Evolutionary conservation across 53 echinoderm and acorn worm species (phyloP).

Genomic region (Zoroaster sp.): DNA sequence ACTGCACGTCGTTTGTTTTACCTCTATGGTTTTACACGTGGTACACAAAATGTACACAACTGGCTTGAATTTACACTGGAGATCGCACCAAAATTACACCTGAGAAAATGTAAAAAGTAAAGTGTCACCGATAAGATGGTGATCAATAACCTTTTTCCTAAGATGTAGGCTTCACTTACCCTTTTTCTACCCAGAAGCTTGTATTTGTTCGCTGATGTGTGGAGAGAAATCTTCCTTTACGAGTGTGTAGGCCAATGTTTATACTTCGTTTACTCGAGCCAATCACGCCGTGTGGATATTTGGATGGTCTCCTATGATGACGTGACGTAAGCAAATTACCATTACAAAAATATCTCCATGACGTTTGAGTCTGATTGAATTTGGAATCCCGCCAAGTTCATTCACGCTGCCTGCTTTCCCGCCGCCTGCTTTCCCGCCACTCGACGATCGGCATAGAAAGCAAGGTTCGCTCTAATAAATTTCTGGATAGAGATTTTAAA

Average conservation of each 20-base stretch:
- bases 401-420: constrained; percentile 1
- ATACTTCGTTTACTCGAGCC: neutral
- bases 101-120: neutral
- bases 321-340: neutral
- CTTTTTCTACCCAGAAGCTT: neutral
- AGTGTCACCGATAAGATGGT: neutral
- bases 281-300: neutral
- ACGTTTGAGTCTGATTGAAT: constrained; percentile 1
- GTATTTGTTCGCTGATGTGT: neutral
- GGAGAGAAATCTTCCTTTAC: neutral
- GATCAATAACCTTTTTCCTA: neutral
- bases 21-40: neutral
- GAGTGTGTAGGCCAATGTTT: neutral
- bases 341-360: too few species aligned
- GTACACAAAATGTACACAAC: neutral
- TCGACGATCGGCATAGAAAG: too few species aligned
- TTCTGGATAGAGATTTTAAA: too few species aligned
- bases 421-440: neutral
- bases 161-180: neutral
- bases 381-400: constrained; percentile 37
- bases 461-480: too few species aligned
- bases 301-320: neutral
- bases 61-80: neutral
- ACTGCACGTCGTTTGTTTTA: neutral
- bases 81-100: neutral